Conservation (phyloP, 2,113 vertebrate genomes). For the Nothocercus nigrocapillus region DNA sequence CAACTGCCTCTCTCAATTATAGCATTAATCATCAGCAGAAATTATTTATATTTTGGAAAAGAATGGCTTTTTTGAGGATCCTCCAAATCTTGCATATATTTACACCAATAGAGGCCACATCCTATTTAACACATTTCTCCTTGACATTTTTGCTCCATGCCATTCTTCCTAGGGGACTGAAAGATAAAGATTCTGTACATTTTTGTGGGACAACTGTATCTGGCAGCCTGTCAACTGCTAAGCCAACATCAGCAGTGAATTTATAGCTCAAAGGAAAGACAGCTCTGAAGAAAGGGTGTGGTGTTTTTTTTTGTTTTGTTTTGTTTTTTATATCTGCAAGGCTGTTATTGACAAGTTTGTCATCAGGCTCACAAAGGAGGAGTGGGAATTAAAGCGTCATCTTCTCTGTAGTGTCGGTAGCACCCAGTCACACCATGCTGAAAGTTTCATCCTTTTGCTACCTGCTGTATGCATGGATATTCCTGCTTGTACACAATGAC, state of each 20-base stretch:
- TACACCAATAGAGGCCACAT: neutral
- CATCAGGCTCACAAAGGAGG: neutral
- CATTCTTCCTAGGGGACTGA: neutral
- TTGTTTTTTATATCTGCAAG: neutral
- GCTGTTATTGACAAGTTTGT: neutral
- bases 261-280: conserved; percentile 14
- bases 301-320: neutral
- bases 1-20: neutral
- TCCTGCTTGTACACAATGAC: neutral
- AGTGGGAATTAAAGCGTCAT: neutral
- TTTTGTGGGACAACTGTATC: conserved; percentile 26
- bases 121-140: neutral
- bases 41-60: neutral
- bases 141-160: neutral
- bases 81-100: neutral
- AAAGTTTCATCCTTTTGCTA: neutral
- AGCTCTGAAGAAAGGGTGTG: neutral
- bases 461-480: neutral
- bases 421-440: neutral
- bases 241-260: conserved; percentile 22
- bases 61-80: neutral
- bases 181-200: conserved; percentile 13
- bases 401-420: neutral
- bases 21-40: neutral
- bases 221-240: neutral